Evolutionary conservation across 2,113 vertebrate species (phyloP).

Genomic region (Silurus glanis): DNA sequence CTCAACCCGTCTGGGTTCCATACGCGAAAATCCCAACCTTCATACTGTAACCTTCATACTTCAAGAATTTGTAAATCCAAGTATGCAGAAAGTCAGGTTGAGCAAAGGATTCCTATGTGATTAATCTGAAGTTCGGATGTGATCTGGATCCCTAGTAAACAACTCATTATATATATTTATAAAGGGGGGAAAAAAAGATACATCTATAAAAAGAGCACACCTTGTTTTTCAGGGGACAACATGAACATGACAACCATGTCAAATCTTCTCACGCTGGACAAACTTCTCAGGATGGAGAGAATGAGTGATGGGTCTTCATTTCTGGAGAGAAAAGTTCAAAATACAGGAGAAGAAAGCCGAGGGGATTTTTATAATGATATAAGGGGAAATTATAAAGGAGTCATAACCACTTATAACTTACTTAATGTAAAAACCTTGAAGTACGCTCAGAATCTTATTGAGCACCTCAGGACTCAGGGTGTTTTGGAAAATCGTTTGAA

Average conservation of each 20-base stretch:
- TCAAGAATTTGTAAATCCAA: too few relatives aligned
- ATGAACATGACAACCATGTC: constrained; percentile 96
- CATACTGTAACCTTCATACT: too few relatives aligned
- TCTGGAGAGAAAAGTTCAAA: constrained; percentile 63
- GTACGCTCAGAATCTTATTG: constrained; percentile 82
- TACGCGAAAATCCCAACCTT: not conserved
- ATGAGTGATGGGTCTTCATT: constrained; percentile 77
- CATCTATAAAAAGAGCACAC: constrained; percentile 60
- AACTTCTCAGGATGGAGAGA: constrained; percentile 80
- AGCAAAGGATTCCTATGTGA: too few relatives aligned
- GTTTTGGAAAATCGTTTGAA: constrained; percentile 83
- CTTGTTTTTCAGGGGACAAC: constrained; percentile 84
- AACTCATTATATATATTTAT: not conserved
- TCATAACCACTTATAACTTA: constrained; percentile 67
- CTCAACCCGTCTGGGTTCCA: not conserved
- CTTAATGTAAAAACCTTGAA: constrained; percentile 84
- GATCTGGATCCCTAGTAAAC: too few relatives aligned
- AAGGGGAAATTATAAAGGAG: not conserved
- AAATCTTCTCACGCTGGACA: constrained; percentile 85
- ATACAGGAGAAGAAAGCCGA: not conserved
- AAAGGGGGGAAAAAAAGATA: not conserved
- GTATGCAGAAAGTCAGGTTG: too few relatives aligned
- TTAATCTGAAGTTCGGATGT: too few relatives aligned
- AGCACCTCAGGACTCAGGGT: constrained; percentile 90
- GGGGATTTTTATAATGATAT: not conserved